These are phyloP conservation scores for Eupithecia vulgata DNA, from an alignment of 2,888 invertebrate genomes.

Conservation along the genomic window DNA sequence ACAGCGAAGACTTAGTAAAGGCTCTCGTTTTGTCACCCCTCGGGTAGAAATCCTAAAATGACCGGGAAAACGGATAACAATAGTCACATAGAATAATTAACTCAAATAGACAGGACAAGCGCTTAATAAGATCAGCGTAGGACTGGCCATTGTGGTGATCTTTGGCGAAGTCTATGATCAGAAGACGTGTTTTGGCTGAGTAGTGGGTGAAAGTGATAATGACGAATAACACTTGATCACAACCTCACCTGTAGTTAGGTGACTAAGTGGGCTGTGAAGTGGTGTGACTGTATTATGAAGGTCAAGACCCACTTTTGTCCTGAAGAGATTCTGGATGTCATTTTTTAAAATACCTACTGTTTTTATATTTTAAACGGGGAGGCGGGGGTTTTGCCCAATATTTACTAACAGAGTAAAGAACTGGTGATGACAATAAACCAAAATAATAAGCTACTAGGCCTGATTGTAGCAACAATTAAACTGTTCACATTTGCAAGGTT, in stretches of 20 bases:
- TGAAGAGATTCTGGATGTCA: not conserved
- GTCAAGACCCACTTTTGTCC: not conserved
- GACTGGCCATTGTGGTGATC: not conserved
- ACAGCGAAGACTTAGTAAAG: no score
- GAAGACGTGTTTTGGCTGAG: not conserved
- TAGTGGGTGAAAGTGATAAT: not conserved
- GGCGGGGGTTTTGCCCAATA: not conserved
- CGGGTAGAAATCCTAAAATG: not conserved
- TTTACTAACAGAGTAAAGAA: not conserved
- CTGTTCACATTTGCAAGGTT: slow-evolving; percentile 2
- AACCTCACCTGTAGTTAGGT: not conserved
- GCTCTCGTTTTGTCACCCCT: no score
- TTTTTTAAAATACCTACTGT: not conserved
- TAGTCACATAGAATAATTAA: not conserved
- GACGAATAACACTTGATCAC: not conserved
- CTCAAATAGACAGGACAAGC: not conserved
- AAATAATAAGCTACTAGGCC: not conserved
- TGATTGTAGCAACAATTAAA: not conserved
- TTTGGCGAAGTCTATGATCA: not conserved
- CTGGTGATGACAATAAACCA: not conserved
- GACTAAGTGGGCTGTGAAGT: not conserved
- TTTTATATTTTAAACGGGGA: not conserved
- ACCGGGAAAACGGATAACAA: not conserved
- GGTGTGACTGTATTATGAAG: not conserved
- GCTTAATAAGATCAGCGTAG: not conserved